Percentiles rank a stretch among this genome's conserved stretches.
phyloP scores from a whole-genome alignment of 2,888 invertebrate genomes.

The Notodromas monacha region DNA sequence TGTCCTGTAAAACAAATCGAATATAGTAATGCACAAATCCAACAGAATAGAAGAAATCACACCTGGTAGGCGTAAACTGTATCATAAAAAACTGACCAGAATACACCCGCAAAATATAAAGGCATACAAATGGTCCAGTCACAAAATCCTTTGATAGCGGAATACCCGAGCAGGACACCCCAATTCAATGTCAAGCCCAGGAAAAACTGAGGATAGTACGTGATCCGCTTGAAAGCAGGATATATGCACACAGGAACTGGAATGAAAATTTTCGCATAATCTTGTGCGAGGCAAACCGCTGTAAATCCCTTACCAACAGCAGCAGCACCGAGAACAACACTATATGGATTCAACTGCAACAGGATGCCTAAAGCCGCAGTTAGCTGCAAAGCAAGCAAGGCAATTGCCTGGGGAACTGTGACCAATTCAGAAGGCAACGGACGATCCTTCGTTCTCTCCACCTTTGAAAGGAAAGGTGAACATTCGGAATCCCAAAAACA shows the following conservation, averaged over 20 bases:
- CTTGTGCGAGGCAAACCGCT: constrained; percentile 7
- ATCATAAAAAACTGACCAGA: constrained; percentile 90
- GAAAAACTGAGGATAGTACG: constrained; percentile 81
- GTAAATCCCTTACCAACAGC: constrained; percentile 30
- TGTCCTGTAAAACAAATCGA: constrained; percentile 27
- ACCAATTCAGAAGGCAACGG: constrained; percentile 58
- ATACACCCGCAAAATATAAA: constrained; percentile 51
- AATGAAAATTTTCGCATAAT: constrained; percentile 10
- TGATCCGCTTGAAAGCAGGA: constrained; percentile 71
- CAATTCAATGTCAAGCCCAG: constrained; percentile 87
- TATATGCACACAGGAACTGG: constrained; percentile 47
- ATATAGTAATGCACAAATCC: constrained; percentile 6
- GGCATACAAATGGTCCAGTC: constrained; percentile 38
- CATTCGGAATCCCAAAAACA: too few relatives aligned
- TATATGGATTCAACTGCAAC: constrained; percentile 66
- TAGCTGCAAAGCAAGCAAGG: constrained; percentile 49
- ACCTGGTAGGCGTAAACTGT: constrained; percentile 97
- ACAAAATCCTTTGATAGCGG: constrained; percentile 39
- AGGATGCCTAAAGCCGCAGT: constrained; percentile 43
- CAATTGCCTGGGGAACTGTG: constrained; percentile 32
- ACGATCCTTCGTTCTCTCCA: constrained; percentile 44
- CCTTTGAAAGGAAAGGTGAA: constrained; percentile 21
- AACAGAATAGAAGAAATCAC: too few relatives aligned
- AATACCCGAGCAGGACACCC: constrained; percentile 75
- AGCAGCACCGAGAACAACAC: constrained; percentile 40